Percentiles rank a stretch among this genome's conserved stretches.
Conservation (phyloP, 2,113 vertebrate genomes). For the Microcebus jonahi region DNA sequence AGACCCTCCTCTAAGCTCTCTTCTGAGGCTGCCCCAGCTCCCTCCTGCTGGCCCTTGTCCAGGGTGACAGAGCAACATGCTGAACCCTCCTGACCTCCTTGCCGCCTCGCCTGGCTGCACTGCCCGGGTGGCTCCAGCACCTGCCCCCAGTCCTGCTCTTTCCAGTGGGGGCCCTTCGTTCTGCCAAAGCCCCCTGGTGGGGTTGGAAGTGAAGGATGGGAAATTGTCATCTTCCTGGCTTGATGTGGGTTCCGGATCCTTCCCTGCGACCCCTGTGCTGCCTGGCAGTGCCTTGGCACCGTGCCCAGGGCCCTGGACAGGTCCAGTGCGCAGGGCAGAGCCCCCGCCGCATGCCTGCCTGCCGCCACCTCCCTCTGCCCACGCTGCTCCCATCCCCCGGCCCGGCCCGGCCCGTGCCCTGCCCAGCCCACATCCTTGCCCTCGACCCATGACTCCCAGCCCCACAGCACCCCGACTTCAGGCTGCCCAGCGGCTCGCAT, state of each 20-base stretch:
- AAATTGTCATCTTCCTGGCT: neutral
- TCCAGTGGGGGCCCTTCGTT: neutral
- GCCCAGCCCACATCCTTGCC: neutral
- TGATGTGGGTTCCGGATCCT: no score
- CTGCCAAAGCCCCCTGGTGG: neutral
- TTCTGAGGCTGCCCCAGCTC: neutral
- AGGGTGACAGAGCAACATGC: fast-evolving
- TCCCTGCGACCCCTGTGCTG: neutral
- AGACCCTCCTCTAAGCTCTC: fast-evolving
- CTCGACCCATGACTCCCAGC: fast-evolving
- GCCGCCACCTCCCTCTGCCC: neutral
- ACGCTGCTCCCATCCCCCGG: neutral
- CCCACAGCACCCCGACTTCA: neutral
- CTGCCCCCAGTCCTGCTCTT: neutral
- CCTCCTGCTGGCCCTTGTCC: no score
- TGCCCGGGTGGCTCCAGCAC: fast-evolving
- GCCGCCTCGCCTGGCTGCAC: neutral
- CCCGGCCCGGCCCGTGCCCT: fast-evolving
- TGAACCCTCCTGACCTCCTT: fast-evolving
- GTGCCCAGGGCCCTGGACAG: neutral
- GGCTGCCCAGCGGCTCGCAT: neutral
- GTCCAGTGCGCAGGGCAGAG: neutral
- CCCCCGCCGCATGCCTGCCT: neutral
- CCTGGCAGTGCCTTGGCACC: neutral
- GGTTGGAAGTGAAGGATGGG: no score